Conservation (phyloP, 2,113 vertebrate genomes). For the Malurus cyaneus region DNA sequence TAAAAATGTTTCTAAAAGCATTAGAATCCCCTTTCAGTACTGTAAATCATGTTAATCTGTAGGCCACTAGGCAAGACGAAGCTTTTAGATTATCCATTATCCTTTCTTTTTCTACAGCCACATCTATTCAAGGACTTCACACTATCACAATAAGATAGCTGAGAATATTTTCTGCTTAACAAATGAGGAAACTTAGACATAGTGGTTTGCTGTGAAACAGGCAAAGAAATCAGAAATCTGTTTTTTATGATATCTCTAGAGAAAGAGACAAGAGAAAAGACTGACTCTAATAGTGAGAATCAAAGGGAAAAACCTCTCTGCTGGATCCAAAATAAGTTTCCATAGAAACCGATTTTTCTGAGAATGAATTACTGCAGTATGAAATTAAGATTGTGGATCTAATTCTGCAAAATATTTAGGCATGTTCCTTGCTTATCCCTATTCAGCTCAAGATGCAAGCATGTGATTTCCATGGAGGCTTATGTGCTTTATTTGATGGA, state of each 20-base stretch:
- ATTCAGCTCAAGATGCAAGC: conserved; percentile 5
- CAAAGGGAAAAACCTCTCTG: conserved; percentile 22
- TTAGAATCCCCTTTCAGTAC: not conserved
- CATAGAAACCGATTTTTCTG: conserved; percentile 42
- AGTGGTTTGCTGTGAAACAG: not conserved
- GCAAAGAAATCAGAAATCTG: conserved; percentile 8
- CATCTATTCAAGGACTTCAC: not conserved
- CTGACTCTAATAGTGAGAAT: conserved; percentile 14
- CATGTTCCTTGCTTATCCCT: conserved; percentile 30
- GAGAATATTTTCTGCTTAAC: conserved; percentile 6
- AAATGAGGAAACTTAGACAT: not conserved
- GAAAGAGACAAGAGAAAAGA: conserved; percentile 15
- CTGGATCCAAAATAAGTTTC: conserved; percentile 50
- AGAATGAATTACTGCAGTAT: not conserved
- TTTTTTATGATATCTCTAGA: not conserved
- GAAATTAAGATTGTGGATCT: conserved; percentile 29
- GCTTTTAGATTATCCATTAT: not conserved
- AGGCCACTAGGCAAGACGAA: not conserved
- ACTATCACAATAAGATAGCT: not conserved
- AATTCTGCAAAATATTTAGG: conserved; percentile 52
- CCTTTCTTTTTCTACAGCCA: not conserved
- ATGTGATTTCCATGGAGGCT: conserved; percentile 23
- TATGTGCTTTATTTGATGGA: conserved; percentile 22
- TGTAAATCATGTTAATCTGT: not conserved
- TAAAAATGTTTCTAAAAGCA: not conserved